A percentile compares a stretch with the other conserved stretches of the same genome.
Evolutionary conservation across 64 coral and sea anemone genomes (phyloP).

Genomic region (Cladopsammia gracilis): DNA sequence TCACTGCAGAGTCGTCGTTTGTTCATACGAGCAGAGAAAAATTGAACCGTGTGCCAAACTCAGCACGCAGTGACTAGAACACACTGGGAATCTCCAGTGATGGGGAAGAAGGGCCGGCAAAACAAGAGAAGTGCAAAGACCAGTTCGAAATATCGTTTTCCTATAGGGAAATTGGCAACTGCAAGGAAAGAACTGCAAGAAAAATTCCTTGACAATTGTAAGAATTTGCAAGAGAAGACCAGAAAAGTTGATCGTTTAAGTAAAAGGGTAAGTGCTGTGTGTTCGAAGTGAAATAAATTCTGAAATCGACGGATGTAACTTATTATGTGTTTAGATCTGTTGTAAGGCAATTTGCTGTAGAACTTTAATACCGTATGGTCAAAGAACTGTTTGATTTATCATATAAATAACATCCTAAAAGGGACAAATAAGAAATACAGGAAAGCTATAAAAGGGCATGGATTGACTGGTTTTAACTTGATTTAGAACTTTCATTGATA

Average conservation of each 20-base stretch:
- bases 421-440: too few species aligned
- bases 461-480: too few species aligned
- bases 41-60: too few species aligned
- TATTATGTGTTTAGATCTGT: too few species aligned
- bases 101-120: conserved; percentile 51
- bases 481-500: too few species aligned
- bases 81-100: neutral
- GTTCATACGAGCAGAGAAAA: conserved; percentile 3
- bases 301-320: neutral
- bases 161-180: conserved; percentile 58
- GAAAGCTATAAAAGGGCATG: too few species aligned
- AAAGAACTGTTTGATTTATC: too few species aligned
- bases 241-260: conserved; percentile 59
- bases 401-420: too few species aligned
- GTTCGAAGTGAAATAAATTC: neutral
- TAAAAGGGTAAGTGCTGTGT: conserved; percentile 53
- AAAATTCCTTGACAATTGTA: conserved; percentile 58
- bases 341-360: too few species aligned
- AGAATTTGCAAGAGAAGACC: conserved; percentile 57
- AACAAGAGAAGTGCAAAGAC: conserved; percentile 59
- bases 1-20: conserved; percentile 27
- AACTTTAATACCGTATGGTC: too few species aligned
- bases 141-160: conserved; percentile 47
- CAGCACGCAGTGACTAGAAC: neutral
- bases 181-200: conserved; percentile 58